Base-by-base conservation (phyloP, 2,797 vertebrate genomes). In the Denticeps clupeoides region DNA sequence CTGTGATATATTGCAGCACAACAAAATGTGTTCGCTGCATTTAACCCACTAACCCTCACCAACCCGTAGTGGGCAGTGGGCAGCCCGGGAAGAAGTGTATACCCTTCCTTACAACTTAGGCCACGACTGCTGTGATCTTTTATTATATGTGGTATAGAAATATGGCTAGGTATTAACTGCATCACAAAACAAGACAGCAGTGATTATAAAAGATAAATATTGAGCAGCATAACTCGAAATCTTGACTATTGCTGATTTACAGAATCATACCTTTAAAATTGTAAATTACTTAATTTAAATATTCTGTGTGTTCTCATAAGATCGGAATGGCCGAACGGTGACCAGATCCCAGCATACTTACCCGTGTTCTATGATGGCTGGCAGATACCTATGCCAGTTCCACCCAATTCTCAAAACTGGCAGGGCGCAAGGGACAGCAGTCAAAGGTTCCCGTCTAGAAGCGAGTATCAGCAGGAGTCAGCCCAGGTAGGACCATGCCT, bases 351-450 rank as follows among this genome's bases (percentile, higher is more conserved):
- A 1, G 19, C 45, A 3, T 91, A 89, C 59, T 24, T 49, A 35
- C 90, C 88, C 1, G 33, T 45, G 0, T 94, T 93, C 68, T 87
- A 60, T 1, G 74, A 87, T 6, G 84, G 82, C 31, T 89, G 84
- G 87, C 68, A 81, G 65, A 73, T 48, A 0, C 65, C 53, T 9
- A 11, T 31, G 1, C 44, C 67, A 1, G 9, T 44, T 21, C 41
- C 33, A 0, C 21, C 11, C 18, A 31, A 51, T 3, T 3, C 50
- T 1, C 46, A 16, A 3, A 49, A 49, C 7, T 47, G 45, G 11
- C 53, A 41, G 7, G 5, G 35, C 6, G 50, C 51, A 28, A 37
- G 59, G 4, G 55, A 43, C 23, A 59, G 59, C 24, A 63, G 56
- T 25, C 62, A 53, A 35, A 38, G 49, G 16, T 27, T 58, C 45